Percentiles rank a stretch among this genome's conserved stretches.
phyloP scores from a whole-genome alignment of 92 coral and sea anemone genomes.

The Porites lobata region DNA sequence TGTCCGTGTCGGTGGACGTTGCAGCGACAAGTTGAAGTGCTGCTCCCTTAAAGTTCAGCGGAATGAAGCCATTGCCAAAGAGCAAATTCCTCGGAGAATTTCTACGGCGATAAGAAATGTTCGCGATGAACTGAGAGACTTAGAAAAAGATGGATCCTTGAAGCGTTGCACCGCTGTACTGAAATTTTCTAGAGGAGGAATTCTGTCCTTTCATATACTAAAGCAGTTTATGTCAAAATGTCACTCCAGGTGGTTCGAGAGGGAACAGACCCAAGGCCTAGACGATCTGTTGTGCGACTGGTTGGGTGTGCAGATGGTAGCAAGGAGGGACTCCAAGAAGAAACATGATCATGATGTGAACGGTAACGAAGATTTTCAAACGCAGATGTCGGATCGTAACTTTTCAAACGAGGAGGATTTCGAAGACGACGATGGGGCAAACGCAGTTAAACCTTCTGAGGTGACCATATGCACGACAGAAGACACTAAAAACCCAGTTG shows the following conservation, averaged over 20 bases:
- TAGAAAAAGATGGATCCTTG: no score
- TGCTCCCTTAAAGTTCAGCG: no score
- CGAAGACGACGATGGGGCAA: constrained; percentile 19
- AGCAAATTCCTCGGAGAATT: no score
- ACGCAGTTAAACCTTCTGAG: background rate
- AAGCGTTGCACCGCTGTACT: no score
- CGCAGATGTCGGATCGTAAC: constrained; percentile 13
- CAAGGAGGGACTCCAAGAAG: background rate
- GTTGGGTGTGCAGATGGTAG: background rate
- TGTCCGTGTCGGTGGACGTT: no score
- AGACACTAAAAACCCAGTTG: constrained; percentile 12
- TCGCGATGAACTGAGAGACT: no score
- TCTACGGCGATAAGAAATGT: no score
- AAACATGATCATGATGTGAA: background rate
- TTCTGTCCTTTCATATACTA: constrained; percentile 31
- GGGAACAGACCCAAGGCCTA: background rate
- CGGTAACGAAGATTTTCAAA: constrained; percentile 28
- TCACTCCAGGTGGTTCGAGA: constrained; percentile 59
- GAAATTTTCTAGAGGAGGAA: constrained; percentile 8
- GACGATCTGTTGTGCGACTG: constrained; percentile 4
- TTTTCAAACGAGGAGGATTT: constrained; percentile 39
- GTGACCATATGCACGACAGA: constrained; percentile 2
- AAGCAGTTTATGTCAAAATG: constrained; percentile 15
- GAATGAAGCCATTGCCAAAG: no score
- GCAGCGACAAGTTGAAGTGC: no score